These are phyloP conservation scores for Drosophila biarmipes DNA, from an alignment of 1,140 invertebrate species.

Conservation along the genomic window DNA sequence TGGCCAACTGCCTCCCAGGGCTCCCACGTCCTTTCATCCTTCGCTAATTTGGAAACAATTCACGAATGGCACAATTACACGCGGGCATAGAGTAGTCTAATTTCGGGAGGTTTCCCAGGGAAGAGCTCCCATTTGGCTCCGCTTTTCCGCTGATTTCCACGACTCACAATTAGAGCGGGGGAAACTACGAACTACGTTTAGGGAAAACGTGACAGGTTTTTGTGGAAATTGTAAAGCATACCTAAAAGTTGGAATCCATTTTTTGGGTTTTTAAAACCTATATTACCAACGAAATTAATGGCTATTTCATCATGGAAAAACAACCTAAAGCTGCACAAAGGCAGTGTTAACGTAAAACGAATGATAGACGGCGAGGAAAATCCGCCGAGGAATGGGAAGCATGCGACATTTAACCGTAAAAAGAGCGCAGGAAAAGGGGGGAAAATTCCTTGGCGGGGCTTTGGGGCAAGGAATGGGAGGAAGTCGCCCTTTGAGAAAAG, in stretches of 20 bases:
- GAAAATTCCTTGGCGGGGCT: background rate
- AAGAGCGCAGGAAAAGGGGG: background rate
- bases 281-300: too few relatives aligned
- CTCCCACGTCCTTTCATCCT: background rate
- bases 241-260: too few relatives aligned
- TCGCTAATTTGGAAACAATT: slow-evolving; percentile 11
- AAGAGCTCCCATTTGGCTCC: background rate
- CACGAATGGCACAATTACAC: slow-evolving; percentile 19
- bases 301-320: background rate
- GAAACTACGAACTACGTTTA: background rate
- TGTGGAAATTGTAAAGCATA: background rate
- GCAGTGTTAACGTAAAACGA: background rate
- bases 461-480: background rate
- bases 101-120: background rate
- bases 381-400: background rate
- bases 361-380: background rate
- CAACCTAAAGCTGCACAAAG: background rate
- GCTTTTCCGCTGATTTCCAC: background rate
- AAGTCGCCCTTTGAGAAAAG: background rate
- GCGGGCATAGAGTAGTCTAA: background rate
- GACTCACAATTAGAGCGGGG: background rate
- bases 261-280: too few relatives aligned
- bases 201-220: background rate
- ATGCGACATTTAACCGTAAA: slow-evolving; percentile 11
- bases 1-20: background rate